Base-by-base conservation (phyloP, 2,888 invertebrate species). In the Zeuzera pyrina region DNA sequence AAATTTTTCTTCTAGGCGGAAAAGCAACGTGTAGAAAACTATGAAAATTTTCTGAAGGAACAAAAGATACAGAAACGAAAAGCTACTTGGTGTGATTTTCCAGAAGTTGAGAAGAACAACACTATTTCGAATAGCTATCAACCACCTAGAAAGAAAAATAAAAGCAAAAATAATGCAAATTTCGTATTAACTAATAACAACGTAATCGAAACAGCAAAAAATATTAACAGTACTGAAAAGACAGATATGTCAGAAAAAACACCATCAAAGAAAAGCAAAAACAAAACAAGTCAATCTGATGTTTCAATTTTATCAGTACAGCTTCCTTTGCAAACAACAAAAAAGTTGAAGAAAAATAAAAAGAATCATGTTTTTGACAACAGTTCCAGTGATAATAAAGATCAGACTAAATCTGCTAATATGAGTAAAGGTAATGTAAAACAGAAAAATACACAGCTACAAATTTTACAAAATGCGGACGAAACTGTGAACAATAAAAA, bases 41-140 rank as follows among this genome's bases (percentile, higher is more conserved):
- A 85, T 45, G 74, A 78, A 37, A 78, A 77, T 12, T 85, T 86
- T 51, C 51, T 85, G 1, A 81, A 81, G 44, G 85, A 86, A 42
- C 72, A 73, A 23, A 77, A 71, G 46, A 63, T 72, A 14, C 69
- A 74, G 33, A 76, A 72, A 42, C 67, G 76, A 29, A 72, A 77
- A 45, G 71, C 76, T 3, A 68, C 74, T 31, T 87, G 87, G 87
- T 86, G 86, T 53, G 84, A 85, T 36, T 87, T 87, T 63, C 84
- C 86, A 15, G 73, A 78, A 46, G 35, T 46, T 45, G 42, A 70
- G 59, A 37, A 35, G 59, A 57, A 45, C 66, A 60, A 36, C 49
- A 7, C 31, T 34, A 33, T n/a, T n/a, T n/a, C n/a, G 11, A 27
- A 27, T 15, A 31, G 15, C 7, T 22, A n/a, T n/a, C n/a, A 15